Base-by-base conservation (phyloP, 2,888 invertebrate genomes). In the Pheosia tremula region DNA sequence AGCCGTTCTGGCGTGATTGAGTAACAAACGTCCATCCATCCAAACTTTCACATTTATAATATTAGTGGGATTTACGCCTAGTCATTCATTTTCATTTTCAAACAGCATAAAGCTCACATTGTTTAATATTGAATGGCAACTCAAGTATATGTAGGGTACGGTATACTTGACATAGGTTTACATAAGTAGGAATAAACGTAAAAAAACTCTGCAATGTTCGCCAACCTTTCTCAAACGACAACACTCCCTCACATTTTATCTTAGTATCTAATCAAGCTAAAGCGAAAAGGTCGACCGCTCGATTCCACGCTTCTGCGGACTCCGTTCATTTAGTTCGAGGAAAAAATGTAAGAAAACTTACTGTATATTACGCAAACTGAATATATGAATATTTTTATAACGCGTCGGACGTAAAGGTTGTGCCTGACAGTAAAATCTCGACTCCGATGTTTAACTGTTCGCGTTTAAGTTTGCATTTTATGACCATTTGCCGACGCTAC, bases 371-470 rank as follows among this genome's bases (percentile, higher is more conserved):
- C 71, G 73, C 76, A 79, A 77, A 76, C 72, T 62, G 78, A 80
- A 81, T 80, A 78, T 68, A 81, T 80, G 80, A 82, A 82, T 82
- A 81, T 78, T 74, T 81, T 77, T 38, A 38, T 55, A 55, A n/a
- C 13, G 13, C 55, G 5, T 10, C 9, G 10, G 43, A 45, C 41
- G 36, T 13, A 43, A 43, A 45, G 9, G 0, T 43, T 5, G 45
- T 10, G 36, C 3, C 56, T 56, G 56, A 3, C 24, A 13, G 41
- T 56, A 36, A 45, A 56, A 56, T 56, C 41, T 9, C 57, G 39
- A 39, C 64, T 64, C 11, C 45, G 36, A 56, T 59, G 56, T n/a
- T 56, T 45, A 45, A 56, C 43, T 43, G 43, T 36, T 36, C 45
- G 13, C 39, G 39, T 55, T 56, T 45, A 56, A 56, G 56, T 45